These are phyloP conservation scores for Microcebus griseorufus DNA, from an alignment of 2,113 vertebrate genomes.

Conservation along the genomic window DNA sequence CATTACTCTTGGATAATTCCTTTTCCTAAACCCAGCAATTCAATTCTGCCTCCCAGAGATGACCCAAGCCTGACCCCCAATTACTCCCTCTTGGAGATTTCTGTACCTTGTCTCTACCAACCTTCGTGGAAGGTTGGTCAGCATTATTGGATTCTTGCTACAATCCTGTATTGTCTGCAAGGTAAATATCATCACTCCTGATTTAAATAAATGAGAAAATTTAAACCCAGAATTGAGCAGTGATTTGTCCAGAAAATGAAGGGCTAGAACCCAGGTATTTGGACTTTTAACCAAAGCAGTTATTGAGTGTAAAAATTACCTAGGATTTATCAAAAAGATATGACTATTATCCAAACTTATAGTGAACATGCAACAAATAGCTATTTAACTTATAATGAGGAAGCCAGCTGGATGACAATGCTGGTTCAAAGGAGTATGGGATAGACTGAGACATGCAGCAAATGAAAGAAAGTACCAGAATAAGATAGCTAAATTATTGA, in stretches of 20 bases:
- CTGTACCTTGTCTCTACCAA: background rate
- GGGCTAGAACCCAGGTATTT: background rate
- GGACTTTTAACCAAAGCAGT: background rate
- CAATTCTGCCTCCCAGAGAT: background rate
- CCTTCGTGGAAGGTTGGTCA: background rate
- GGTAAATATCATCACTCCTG: background rate
- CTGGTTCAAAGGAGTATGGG: background rate
- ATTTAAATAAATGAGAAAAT: slow-evolving; percentile 27
- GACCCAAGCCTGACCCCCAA: background rate
- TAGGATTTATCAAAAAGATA: background rate
- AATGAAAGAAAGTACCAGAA: background rate
- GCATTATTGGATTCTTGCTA: background rate
- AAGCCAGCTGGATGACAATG: background rate
- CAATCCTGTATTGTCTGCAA: background rate
- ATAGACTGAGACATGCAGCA: background rate
- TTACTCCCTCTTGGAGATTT: background rate
- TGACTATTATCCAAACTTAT: background rate
- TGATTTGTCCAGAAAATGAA: background rate
- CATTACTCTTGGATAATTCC: background rate
- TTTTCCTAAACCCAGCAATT: slow-evolving; percentile 3
- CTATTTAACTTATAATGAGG: background rate
- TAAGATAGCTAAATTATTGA: background rate
- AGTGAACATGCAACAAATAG: background rate
- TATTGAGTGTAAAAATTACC: background rate
- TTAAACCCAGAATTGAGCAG: background rate